Conservation (phyloP, 2,888 invertebrate species). For the Kryphioiulus occultus region DNA sequence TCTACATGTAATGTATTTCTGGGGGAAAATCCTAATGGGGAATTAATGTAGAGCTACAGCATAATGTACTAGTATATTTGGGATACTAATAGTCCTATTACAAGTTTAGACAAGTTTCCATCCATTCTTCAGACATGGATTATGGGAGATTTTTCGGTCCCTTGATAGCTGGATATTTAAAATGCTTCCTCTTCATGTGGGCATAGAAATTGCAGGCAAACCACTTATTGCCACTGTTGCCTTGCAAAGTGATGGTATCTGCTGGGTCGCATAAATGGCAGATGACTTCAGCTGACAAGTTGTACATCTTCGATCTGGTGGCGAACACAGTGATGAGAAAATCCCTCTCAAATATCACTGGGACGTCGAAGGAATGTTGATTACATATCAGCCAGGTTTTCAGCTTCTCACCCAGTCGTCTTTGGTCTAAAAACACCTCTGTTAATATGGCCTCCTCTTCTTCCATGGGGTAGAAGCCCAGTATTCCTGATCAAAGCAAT, state of each 20-base stretch:
- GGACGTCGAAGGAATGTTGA: not conserved
- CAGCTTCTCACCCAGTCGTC: not conserved
- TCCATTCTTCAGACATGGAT: not conserved
- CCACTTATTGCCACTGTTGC: not conserved
- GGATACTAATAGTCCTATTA: no score
- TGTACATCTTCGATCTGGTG: not conserved
- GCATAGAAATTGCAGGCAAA: constrained; percentile 7
- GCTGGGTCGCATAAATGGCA: constrained; percentile 2
- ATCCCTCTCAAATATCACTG: not conserved
- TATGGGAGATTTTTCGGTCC: not conserved
- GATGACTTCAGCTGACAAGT: not conserved
- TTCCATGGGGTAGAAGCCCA: not conserved
- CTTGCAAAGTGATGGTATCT: not conserved
- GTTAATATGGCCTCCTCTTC: not conserved
- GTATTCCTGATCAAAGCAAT: constrained; percentile 16
- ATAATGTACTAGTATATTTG: no score
- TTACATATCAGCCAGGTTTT: not conserved
- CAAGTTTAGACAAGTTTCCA: no score
- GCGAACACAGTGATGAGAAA: not conserved
- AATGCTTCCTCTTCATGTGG: not conserved
- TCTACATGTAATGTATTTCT: no score
- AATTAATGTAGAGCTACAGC: not conserved
- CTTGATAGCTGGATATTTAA: not conserved
- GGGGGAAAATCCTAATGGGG: no score
- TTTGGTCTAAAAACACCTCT: not conserved